Evolutionary conservation across 2,797 vertebrate genomes (phyloP).

Genomic region (Cyprinodon diabolis): DNA sequence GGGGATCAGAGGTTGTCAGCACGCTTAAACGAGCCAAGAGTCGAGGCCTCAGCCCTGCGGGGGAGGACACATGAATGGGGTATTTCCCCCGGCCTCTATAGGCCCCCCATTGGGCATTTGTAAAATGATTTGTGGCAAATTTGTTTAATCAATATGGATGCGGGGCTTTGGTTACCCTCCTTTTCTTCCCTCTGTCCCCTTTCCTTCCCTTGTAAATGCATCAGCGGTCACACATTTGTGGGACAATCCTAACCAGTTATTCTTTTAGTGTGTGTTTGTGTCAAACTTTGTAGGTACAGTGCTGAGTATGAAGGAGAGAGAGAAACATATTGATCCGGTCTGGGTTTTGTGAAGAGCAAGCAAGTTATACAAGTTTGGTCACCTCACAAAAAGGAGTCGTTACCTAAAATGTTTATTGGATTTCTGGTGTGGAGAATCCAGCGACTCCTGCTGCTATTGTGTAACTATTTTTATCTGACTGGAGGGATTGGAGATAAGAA

Average conservation of each 20-base stretch:
- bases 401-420: slow-evolving; percentile 13
- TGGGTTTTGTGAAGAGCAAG: slow-evolving; percentile 21
- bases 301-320: slow-evolving; percentile 2
- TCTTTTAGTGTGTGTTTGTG: slow-evolving; percentile 12
- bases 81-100: slow-evolving; percentile 86
- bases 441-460: not conserved
- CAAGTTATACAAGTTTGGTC: slow-evolving; percentile 36
- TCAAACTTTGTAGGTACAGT: slow-evolving; percentile 10
- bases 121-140: slow-evolving; percentile 99
- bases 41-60: slow-evolving; percentile 80
- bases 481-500: slow-evolving; percentile 12
- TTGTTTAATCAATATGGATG: slow-evolving; percentile 97
- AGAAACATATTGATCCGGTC: slow-evolving; percentile 25
- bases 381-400: slow-evolving; percentile 14
- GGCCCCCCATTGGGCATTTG: slow-evolving; percentile 93
- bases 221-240: slow-evolving; percentile 32
- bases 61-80: slow-evolving; percentile 89
- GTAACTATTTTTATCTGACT: slow-evolving; percentile 19
- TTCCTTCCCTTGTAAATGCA: slow-evolving; percentile 48
- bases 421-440: not conserved
- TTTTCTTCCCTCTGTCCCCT: slow-evolving; percentile 31
- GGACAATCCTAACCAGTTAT: slow-evolving; percentile 3
- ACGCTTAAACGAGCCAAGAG: slow-evolving; percentile 93
- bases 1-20: slow-evolving; percentile 94
- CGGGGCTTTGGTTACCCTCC: slow-evolving; percentile 76